These are phyloP conservation scores for Charaxes varanes DNA, from an alignment of 1,140 invertebrate species.

Conservation along the genomic window DNA sequence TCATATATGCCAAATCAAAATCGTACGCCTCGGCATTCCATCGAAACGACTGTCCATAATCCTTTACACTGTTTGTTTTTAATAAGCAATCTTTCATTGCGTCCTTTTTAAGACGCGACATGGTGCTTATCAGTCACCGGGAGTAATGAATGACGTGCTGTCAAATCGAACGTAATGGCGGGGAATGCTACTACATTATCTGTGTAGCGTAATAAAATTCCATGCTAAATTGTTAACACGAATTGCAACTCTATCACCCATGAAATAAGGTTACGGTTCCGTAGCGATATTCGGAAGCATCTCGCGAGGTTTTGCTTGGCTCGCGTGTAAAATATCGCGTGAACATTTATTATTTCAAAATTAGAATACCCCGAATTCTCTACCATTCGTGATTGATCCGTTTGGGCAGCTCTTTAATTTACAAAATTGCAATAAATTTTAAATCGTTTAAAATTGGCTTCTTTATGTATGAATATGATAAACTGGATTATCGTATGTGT, in stretches of 20 bases:
- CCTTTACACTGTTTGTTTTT: conserved; percentile 5
- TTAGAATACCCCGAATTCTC: conserved; percentile 2
- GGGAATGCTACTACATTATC: conserved; percentile 18
- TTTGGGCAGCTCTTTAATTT: not conserved
- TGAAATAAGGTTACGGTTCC: not conserved
- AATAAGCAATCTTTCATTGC: conserved; percentile 14
- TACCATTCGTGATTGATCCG: too few species aligned
- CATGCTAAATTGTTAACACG: conserved; percentile 1
- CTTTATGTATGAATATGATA: too few species aligned
- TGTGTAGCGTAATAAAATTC: conserved; percentile 7
- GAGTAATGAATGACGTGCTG: conserved; percentile 15
- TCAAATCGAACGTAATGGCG: conserved; percentile 16
- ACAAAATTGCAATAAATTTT: too few species aligned
- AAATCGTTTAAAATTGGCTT: too few species aligned
- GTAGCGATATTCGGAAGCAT: not conserved
- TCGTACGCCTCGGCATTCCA: conserved; percentile 5
- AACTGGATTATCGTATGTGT: too few species aligned
- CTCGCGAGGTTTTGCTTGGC: not conserved
- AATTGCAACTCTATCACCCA: not conserved
- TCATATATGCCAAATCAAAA: conserved; percentile 12
- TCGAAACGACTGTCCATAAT: conserved; percentile 1
- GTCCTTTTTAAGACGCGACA: conserved; percentile 15
- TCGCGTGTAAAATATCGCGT: conserved; percentile 10
- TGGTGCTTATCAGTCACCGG: conserved; percentile 14
- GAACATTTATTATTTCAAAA: conserved; percentile 10